phyloP scores from a whole-genome alignment of 2,888 invertebrate species.

The Siphlonurus alternatus region DNA sequence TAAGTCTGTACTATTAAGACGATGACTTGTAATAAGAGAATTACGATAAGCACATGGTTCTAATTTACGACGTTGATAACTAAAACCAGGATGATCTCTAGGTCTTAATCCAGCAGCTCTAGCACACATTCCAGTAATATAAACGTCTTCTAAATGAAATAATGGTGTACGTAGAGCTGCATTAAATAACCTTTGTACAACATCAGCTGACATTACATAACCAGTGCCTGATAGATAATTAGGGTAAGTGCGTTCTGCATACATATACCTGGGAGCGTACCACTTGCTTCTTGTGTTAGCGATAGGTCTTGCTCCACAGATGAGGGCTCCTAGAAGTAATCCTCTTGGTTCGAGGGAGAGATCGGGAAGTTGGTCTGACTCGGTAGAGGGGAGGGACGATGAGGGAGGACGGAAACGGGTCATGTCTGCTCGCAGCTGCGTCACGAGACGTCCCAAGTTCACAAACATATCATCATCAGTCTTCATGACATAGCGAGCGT shows the following conservation, averaged over 20 bases:
- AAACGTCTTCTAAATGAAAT: conserved; percentile 64
- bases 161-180: conserved; percentile 49
- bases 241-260: conserved; percentile 50
- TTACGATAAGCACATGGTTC: conserved; percentile 31
- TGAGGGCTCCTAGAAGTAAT: conserved; percentile 58
- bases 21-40: conserved; percentile 5
- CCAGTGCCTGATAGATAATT: conserved; percentile 68
- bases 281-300: conserved; percentile 58
- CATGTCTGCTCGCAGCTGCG: conserved; percentile 15
- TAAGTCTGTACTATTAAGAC: conserved; percentile 5
- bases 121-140: conserved; percentile 58
- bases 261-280: conserved; percentile 71
- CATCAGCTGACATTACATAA: conserved; percentile 53
- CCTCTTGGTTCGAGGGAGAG: background rate
- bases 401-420: conserved; percentile 2
- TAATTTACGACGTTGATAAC: conserved; percentile 32
- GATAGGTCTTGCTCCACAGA: conserved; percentile 59
- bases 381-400: conserved; percentile 5
- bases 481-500: conserved; percentile 55
- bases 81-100: conserved; percentile 46
- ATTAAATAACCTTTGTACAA: conserved; percentile 44
- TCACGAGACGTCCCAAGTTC: conserved; percentile 49
- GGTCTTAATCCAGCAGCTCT: conserved; percentile 38
- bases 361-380: background rate
- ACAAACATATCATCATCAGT: conserved; percentile 79